A percentile compares a stretch with the other conserved stretches of the same genome.
phyloP scores from a whole-genome alignment of 2,888 invertebrate species.

The Metellina segmentata region DNA sequence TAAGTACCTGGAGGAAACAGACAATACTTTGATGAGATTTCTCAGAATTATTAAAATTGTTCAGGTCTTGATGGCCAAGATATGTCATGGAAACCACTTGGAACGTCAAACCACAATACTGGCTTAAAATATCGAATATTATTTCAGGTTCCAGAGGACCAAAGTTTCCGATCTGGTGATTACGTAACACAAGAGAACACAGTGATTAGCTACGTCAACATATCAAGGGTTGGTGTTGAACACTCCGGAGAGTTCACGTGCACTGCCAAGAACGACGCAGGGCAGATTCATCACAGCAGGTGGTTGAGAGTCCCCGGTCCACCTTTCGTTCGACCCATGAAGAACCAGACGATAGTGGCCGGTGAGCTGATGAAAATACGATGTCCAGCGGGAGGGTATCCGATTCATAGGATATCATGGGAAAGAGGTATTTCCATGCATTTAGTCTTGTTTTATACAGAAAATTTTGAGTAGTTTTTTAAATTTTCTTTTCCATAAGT shows the following conservation, averaged over 20 bases:
- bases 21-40: too few species aligned
- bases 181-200: slow-evolving; percentile 78
- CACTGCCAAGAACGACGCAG: slow-evolving; percentile 80
- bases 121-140: slow-evolving; percentile 81
- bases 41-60: too few species aligned
- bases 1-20: too few species aligned
- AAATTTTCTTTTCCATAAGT: too few species aligned
- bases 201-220: slow-evolving; percentile 78
- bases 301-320: slow-evolving; percentile 90
- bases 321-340: slow-evolving; percentile 89
- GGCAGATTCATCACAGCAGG: slow-evolving; percentile 84
- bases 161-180: slow-evolving; percentile 78
- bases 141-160: slow-evolving; percentile 86
- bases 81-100: too few species aligned
- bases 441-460: too few species aligned
- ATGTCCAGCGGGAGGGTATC: slow-evolving; percentile 97
- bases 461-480: too few species aligned
- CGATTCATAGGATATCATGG: slow-evolving; percentile 97
- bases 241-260: slow-evolving; percentile 82
- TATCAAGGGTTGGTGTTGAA: slow-evolving; percentile 78
- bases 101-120: too few species aligned
- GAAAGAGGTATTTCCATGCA: slow-evolving; percentile 87
- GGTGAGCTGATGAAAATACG: slow-evolving; percentile 88
- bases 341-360: slow-evolving; percentile 90
- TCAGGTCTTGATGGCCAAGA: too few species aligned